phyloP scores from a whole-genome alignment of 2,888 invertebrate genomes.

The Drosophila setosimentum region DNA sequence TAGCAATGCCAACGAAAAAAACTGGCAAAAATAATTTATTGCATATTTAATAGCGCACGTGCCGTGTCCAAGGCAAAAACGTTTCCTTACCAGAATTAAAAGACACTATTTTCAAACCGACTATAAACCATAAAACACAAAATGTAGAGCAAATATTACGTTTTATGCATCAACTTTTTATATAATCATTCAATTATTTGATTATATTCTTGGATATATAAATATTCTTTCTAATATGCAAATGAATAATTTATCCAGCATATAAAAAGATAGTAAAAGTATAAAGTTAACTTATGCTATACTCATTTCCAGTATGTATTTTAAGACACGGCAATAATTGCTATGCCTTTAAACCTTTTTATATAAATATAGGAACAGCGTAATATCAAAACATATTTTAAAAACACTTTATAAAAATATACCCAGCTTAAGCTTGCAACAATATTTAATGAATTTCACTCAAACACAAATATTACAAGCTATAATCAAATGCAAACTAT shows the following conservation, averaged over 20 bases:
- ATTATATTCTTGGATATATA: not conserved
- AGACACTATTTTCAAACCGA: constrained; percentile 7
- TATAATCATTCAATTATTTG: not conserved
- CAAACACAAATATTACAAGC: not conserved
- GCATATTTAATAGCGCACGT: constrained; percentile 82
- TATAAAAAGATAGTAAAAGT: not conserved
- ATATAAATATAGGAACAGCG: too few species aligned
- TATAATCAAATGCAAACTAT: too few species aligned
- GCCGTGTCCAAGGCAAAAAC: constrained; percentile 46
- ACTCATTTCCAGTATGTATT: not conserved
- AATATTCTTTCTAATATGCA: not conserved
- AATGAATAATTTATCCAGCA: not conserved
- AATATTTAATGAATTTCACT: not conserved
- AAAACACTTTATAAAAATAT: not conserved
- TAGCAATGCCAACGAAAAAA: constrained; percentile 67
- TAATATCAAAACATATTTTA: not conserved
- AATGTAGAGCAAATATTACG: not conserved
- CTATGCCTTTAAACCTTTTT: too few species aligned
- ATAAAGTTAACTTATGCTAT: not conserved
- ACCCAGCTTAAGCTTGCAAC: not conserved
- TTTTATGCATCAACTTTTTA: not conserved
- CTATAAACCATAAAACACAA: not conserved
- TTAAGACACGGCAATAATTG: too few species aligned
- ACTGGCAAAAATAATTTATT: constrained; percentile 80
- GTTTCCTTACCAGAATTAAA: constrained; percentile 7